These are phyloP conservation scores for Chaetodon auriga DNA, from an alignment of 2,113 vertebrate species.

Conservation along the genomic window DNA sequence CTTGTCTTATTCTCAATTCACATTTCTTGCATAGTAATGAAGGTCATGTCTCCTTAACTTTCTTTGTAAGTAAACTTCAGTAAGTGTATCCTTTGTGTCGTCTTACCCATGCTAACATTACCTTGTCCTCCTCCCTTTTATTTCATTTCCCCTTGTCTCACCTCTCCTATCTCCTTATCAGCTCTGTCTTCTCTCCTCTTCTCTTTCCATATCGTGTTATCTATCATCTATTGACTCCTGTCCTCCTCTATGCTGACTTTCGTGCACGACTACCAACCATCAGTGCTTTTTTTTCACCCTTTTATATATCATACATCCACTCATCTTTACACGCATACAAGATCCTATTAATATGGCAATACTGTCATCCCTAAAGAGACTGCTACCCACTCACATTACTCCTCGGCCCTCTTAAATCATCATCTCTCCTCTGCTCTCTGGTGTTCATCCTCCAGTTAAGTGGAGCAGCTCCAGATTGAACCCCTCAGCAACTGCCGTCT, in stretches of 20 bases:
- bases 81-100: slow-evolving; percentile 10
- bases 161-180: slow-evolving; percentile 14
- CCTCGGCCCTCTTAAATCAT: slow-evolving; percentile 63
- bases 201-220: slow-evolving; percentile 11
- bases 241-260: slow-evolving; percentile 4
- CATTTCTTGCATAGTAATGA: slow-evolving; percentile 9
- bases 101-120: slow-evolving; percentile 7
- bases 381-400: slow-evolving; percentile 54
- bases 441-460: slow-evolving; percentile 72
- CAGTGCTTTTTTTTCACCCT: neutral
- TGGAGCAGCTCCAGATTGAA: slow-evolving; percentile 72
- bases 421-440: slow-evolving; percentile 58
- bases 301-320: neutral
- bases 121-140: neutral
- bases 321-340: slow-evolving; percentile 8
- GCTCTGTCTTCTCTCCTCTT: slow-evolving; percentile 2
- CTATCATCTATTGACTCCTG: slow-evolving; percentile 28
- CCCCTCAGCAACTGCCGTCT: slow-evolving; percentile 67
- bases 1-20: slow-evolving; percentile 1
- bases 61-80: slow-evolving; percentile 25
- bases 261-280: neutral
- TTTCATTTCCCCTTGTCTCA: slow-evolving; percentile 27
- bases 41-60: slow-evolving; percentile 2
- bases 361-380: slow-evolving; percentile 46
- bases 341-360: slow-evolving; percentile 49